Conservation (phyloP, 2,797 vertebrate genomes). For the Enteromius unitaeniatus region DNA sequence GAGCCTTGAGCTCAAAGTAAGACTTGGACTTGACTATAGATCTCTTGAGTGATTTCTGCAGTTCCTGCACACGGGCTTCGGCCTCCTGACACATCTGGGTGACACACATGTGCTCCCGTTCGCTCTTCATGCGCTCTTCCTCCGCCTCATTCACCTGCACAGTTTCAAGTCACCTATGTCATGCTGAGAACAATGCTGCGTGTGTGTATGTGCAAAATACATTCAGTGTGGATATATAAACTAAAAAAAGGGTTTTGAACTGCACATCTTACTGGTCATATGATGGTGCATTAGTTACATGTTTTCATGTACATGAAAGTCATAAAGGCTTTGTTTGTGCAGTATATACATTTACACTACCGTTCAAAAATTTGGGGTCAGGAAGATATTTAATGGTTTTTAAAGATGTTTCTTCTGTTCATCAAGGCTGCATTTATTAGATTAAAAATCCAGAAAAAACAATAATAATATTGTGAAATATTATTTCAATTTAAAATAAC, state of each 20-base stretch:
- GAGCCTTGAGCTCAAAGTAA: slow-evolving; percentile 91
- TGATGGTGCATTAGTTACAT: not conserved
- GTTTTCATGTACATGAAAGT: not conserved
- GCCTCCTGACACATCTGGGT: slow-evolving; percentile 89
- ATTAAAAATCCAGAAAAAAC: no score
- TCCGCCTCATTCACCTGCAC: slow-evolving; percentile 90
- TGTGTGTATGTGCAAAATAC: not conserved
- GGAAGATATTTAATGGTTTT: not conserved
- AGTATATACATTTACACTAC: not conserved
- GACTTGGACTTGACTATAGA: slow-evolving; percentile 90
- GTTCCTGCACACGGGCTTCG: slow-evolving; percentile 85
- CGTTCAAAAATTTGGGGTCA: not conserved
- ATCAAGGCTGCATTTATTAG: no score
- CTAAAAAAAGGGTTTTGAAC: not conserved
- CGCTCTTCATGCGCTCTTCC: slow-evolving; percentile 89
- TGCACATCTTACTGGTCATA: not conserved
- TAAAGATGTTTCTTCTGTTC: no score
- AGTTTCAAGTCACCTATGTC: not conserved
- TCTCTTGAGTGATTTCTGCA: slow-evolving; percentile 88
- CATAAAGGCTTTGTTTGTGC: not conserved
- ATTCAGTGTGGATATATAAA: not conserved
- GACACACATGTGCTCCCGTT: slow-evolving; percentile 90
- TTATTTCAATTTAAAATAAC: no score
- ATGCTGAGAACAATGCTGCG: not conserved
- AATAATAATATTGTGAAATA: no score